Evolutionary conservation across 2,797 vertebrate genomes (phyloP).

Genomic region (Petrocephalus schoutedeni): DNA sequence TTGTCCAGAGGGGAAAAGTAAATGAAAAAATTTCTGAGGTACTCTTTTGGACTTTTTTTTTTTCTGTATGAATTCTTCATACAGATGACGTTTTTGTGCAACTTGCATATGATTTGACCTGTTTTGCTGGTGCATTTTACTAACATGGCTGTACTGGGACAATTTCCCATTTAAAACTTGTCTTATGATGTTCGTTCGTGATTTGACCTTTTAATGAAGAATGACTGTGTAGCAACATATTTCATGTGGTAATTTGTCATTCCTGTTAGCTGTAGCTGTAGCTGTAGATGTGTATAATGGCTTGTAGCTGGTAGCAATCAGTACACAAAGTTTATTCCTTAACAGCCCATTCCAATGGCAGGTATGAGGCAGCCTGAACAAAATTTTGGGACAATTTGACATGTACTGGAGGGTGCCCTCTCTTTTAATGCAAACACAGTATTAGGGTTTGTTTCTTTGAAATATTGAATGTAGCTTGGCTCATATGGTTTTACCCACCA

Average conservation of each 20-base stretch:
- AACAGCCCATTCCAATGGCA: not conserved
- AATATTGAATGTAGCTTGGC: not conserved
- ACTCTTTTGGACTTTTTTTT: not conserved
- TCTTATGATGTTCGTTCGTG: not conserved
- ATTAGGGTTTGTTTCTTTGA: not conserved
- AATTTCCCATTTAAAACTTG: not conserved
- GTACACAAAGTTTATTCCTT: not conserved
- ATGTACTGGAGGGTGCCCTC: not conserved
- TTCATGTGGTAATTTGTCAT: not conserved
- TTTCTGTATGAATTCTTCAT: not conserved
- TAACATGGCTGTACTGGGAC: not conserved
- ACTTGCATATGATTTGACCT: not conserved
- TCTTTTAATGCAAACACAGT: not conserved
- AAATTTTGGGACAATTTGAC: not conserved
- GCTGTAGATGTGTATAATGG: not conserved
- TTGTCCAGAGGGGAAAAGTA: not conserved
- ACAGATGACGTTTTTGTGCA: not conserved
- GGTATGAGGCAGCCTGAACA: not conserved
- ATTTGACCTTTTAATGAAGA: not conserved
- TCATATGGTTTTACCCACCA: not conserved
- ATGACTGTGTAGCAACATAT: not conserved
- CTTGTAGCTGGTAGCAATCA: not conserved
- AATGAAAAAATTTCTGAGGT: not conserved
- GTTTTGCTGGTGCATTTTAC: not conserved
- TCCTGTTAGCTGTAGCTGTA: not conserved